A percentile compares a stretch with the other conserved stretches of the same genome.
These are phyloP conservation scores for Elmis aenea DNA, from an alignment of 2,888 invertebrate species.

Conservation along the genomic window DNA sequence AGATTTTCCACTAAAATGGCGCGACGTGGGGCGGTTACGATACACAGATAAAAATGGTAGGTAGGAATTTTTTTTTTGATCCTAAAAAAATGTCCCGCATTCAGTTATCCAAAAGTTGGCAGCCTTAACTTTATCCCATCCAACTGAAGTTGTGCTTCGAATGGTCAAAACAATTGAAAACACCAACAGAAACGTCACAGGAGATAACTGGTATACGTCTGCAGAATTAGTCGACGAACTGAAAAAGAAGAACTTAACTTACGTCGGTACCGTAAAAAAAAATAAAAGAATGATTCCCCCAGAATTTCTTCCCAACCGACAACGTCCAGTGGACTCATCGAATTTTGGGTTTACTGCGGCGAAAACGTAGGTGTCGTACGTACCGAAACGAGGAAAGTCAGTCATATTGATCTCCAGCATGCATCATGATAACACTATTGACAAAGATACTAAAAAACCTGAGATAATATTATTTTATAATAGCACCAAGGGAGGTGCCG, in stretches of 20 bases:
- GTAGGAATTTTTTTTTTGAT: too few species aligned
- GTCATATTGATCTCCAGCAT: conserved; percentile 26
- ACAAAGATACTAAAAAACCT: conserved; percentile 20
- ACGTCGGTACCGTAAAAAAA: conserved; percentile 22
- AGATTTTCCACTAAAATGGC: too few species aligned
- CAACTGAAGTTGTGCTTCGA: conserved; percentile 1
- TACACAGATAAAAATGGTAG: too few species aligned
- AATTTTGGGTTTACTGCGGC: conserved; percentile 17
- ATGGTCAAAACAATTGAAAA: not conserved
- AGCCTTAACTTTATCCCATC: not conserved
- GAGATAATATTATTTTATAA: conserved; percentile 29
- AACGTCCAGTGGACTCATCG: conserved; percentile 7
- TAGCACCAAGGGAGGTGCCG: conserved; percentile 26
- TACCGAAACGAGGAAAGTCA: conserved; percentile 23
- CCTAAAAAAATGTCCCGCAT: too few species aligned
- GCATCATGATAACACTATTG: conserved; percentile 20
- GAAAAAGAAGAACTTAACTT: conserved; percentile 5
- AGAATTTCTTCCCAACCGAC: conserved; percentile 17
- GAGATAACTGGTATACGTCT: conserved; percentile 4
- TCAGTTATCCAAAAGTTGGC: not conserved
- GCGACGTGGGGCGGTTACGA: too few species aligned
- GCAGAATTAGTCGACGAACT: conserved; percentile 20
- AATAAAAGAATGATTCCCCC: conserved; percentile 15
- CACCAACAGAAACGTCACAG: conserved; percentile 1
- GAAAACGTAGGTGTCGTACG: conserved; percentile 20